Evolutionary conservation across 2,113 vertebrate genomes (phyloP), one percentile per base, ranked within the genome.

Genomic region (Cynopterus brachyotis): DNA sequence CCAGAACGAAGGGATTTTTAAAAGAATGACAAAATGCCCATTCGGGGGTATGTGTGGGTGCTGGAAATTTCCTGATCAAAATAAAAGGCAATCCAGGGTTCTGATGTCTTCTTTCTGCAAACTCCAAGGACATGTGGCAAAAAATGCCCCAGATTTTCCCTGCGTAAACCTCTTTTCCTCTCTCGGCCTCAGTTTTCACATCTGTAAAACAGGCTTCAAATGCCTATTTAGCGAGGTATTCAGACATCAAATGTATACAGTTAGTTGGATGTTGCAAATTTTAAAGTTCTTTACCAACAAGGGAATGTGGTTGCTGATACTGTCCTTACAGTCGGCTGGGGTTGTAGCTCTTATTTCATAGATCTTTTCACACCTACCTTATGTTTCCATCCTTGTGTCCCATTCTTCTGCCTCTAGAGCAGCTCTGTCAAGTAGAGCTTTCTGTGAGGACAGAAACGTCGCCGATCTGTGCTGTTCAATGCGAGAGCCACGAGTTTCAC

Each of bases 351-450:
- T 12, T 9, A 2, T 3, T 47, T 70, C 62, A 0, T 1, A 15
- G 76, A 37, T 6, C 67, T 57, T 78, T 47, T 12, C 70, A 12
- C 47, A 2, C 13, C 40, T 7, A 3, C 35, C 4, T 47, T 10
- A 0, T 22, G 20, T 10, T 28, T 78, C 70, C 15, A 2, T 42
- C 3, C 30, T 17, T 3, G 0, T 0, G 24, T 12, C 2, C 35
- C 32, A 0, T 42, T 30, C 20, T 59, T 9, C 55, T 53, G 82
- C 50, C n/a, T 60, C 15, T 11, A 40, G 50, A n/a, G 10, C 20
- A 9, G 50, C 4, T 0, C 20, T 2, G 5, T 5, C 6, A 1
- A 16, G 3, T 2, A 15, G 59, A 40, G 22, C 60, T 35, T 70
- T 15, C 66, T 15, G 13, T 28, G 19, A 30, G 5, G 47, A 40